Percentiles rank a stretch among this genome's conserved stretches.
Conservation (phyloP, 2,888 invertebrate species). For the Liposcelis brunnea region DNA sequence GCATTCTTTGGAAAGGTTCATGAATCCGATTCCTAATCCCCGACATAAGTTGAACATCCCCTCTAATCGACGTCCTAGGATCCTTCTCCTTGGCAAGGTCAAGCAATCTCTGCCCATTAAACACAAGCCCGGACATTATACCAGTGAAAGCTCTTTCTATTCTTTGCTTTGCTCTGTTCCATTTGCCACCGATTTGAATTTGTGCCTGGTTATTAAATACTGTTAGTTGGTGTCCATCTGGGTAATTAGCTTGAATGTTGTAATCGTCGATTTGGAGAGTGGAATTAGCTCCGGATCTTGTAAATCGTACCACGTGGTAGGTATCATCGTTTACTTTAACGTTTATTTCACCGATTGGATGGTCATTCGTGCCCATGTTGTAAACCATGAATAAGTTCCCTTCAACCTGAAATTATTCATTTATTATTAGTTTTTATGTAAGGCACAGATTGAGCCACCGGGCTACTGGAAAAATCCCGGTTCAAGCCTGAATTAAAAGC, state of each 20-base stretch:
- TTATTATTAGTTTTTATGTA: conserved; percentile 9
- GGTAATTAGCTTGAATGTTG: conserved; percentile 66
- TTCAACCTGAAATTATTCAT: conserved; percentile 52
- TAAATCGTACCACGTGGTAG: conserved; percentile 85
- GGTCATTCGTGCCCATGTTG: conserved; percentile 83
- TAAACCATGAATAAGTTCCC: conserved; percentile 88
- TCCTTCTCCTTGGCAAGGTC: conserved; percentile 76
- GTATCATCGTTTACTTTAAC: conserved; percentile 83
- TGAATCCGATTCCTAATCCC: conserved; percentile 30
- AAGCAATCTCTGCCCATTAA: conserved; percentile 67
- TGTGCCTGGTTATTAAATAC: conserved; percentile 86
- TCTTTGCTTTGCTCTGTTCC: conserved; percentile 45
- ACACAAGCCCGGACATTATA: conserved; percentile 74
- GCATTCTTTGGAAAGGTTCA: conserved; percentile 38
- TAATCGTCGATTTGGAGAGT: conserved; percentile 85
- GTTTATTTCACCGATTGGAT: conserved; percentile 78
- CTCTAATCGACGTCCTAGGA: conserved; percentile 54
- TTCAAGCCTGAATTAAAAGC: no score
- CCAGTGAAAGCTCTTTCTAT: conserved; percentile 72
- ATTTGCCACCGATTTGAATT: conserved; percentile 75
- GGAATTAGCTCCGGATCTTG: conserved; percentile 73
- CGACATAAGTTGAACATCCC: conserved; percentile 65
- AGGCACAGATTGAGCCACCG: no score
- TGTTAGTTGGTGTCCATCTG: conserved; percentile 67
- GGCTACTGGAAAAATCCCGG: no score